Percentiles rank a stretch among this genome's conserved stretches.
phyloP scores from a whole-genome alignment of 2,113 vertebrate genomes.

The Pelecanoides urinatrix region DNA sequence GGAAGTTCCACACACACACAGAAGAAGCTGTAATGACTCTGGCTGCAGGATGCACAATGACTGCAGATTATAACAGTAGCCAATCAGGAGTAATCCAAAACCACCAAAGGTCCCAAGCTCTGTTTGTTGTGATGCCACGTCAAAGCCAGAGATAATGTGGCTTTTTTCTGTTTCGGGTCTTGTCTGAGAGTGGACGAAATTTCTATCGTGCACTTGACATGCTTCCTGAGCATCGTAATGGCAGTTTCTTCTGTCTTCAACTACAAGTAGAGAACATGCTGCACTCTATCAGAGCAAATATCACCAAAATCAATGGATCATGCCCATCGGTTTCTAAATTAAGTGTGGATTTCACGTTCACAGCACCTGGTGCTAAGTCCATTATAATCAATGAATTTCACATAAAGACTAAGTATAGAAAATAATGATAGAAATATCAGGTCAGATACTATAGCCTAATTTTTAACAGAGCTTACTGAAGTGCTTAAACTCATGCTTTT shows the following conservation, averaged over 20 bases:
- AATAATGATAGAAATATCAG: neutral
- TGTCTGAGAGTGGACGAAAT: neutral
- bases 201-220: neutral
- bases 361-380: neutral
- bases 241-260: neutral
- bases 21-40: neutral
- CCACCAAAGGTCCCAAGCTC: neutral
- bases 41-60: neutral
- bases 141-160: neutral
- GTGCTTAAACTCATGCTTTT: neutral
- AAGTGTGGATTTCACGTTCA: neutral
- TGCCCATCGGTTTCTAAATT: neutral
- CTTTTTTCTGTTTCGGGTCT: neutral
- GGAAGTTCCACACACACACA: neutral
- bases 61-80: neutral
- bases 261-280: neutral
- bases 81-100: neutral
- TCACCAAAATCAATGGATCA: neutral
- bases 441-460: neutral
- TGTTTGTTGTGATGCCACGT: neutral
- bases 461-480: neutral
- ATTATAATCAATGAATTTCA: neutral
- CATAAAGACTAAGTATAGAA: neutral
- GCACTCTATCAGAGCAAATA: neutral
- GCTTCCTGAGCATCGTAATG: neutral